Evolutionary conservation across 2,888 invertebrate genomes (phyloP), one percentile per base, ranked within the genome.

Genomic region (Sthenelais limicola): DNA sequence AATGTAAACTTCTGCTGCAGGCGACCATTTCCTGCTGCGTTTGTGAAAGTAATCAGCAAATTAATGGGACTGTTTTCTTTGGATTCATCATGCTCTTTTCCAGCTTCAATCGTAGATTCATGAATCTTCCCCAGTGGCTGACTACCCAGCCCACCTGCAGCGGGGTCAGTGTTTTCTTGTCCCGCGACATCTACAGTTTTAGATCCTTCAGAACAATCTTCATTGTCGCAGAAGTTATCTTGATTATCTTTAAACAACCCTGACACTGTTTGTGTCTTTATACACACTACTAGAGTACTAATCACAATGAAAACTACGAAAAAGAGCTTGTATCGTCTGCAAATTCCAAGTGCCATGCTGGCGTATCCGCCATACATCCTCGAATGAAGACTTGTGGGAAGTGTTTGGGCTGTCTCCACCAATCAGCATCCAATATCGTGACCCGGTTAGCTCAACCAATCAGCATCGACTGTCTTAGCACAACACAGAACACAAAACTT

Each of bases 1-100:
- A 73, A 21, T 12, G 48, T 51, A 33, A 81, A 80, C 72, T 79
- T 77, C 12, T 76, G 71, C 51, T 76, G 76, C 15, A 81, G 58
- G 1, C 75, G 52, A 1, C 2, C 4, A 69, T 82, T 80, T 7
- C 66, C 12, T 12, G 32, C 71, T 3, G 80, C 81, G 49, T 82
- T 81, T 12, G 75, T 74, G 68, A 80, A 82, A 32, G 80, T 79
- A 5, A 81, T 77, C 15, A 81, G 74, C 21, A 80, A 70, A 73
- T 80, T 72, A 21, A 81, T 75, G 24, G n/a, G n/a, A n/a, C n/a
- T n/a, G n/a, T n/a, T n/a, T n/a, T n/a, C n/a, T n/a, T n/a, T n/a
- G n/a, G n/a, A n/a, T n/a, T n/a, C n/a, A n/a, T n/a, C n/a, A n/a
- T n/a, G n/a, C n/a, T n/a, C n/a, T n/a, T n/a, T n/a, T n/a, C n/a